Conservation (phyloP, 2,113 vertebrate species). For the Pogonocichla stellata region DNA sequence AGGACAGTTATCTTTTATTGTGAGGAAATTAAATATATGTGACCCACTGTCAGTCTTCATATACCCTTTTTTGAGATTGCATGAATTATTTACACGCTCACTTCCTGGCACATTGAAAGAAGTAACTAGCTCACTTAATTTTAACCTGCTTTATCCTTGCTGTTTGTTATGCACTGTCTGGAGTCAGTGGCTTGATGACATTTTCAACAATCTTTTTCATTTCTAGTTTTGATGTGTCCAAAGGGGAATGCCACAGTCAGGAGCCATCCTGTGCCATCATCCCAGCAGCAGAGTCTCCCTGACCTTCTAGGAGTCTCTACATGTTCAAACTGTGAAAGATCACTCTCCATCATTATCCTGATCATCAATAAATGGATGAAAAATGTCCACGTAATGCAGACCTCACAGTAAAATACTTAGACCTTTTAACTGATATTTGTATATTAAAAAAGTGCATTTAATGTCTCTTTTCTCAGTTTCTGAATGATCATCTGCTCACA, state of each 20-base stretch:
- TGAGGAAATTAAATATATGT: neutral
- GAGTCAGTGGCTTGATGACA: neutral
- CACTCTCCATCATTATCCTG: neutral
- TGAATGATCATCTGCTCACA: neutral
- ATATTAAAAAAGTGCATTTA: neutral
- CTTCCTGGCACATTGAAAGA: neutral
- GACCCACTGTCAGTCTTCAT: neutral
- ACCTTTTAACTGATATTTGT: neutral
- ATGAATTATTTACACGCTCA: neutral
- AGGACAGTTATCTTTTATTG: neutral
- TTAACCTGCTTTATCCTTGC: neutral
- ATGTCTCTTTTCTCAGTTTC: neutral
- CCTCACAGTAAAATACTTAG: neutral
- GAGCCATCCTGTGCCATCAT: neutral
- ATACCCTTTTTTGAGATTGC: neutral
- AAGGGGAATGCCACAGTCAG: fast-evolving
- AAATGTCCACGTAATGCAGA: neutral
- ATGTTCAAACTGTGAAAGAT: neutral
- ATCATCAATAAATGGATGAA: neutral
- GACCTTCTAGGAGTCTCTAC: neutral
- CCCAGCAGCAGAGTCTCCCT: neutral
- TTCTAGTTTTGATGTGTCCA: neutral
- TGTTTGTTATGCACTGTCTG: neutral
- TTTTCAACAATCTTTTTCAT: neutral
- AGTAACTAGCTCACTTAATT: neutral